Base-by-base conservation (phyloP, 2,113 vertebrate genomes). In the Chaetura pelagica region DNA sequence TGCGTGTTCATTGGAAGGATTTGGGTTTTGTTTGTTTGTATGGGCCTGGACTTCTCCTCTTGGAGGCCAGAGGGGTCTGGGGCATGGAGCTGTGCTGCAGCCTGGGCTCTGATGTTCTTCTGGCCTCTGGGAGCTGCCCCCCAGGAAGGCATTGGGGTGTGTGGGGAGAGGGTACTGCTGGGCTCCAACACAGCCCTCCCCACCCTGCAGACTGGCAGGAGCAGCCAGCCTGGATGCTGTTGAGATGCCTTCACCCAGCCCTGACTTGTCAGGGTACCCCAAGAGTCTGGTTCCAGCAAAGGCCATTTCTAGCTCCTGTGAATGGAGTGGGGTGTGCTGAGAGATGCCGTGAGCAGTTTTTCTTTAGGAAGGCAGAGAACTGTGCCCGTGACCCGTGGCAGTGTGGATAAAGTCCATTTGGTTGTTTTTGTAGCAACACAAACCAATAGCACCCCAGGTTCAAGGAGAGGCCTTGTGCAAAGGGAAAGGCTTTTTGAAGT, bases 1-100 rank as follows among this genome's bases (percentile, higher is more conserved):
- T 34, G 15, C 66, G 23, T 72, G 61, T 87, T 32, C 24, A 3
- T 38, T 16, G 2, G 64, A 71, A 85, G 32, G 30, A 10, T 71
- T 88, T 66, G 71, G 30, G 19, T 6, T 67, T 72, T 87, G 71
- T 52, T 52, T 14, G 4, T 54, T 64, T 30, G 34, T 12, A 2
- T 14, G 12, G 40, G 24, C 0, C 1, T 22, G 40, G 30, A 57
- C 55, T 83, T 72, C 21, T 91, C 24, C n/a, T 30, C 0, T 0
- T 16, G 82, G 24, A 32, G 32, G 9, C 46, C 12, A 3, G 58
- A 22, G 9, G n/a, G 63, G 7, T 75, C 48, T 80, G 77, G 67
- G 58, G 15, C 13, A 34, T 0, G 46, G n/a, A 22, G n/a, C 1
- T 3, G 3, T 29, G 57, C 61, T 81, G 69, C 74, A 34, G 58